Evolutionary conservation across 2,797 vertebrate genomes (phyloP), one percentile per base, ranked within the genome.

Genomic region (Toxotes lorentzi): DNA sequence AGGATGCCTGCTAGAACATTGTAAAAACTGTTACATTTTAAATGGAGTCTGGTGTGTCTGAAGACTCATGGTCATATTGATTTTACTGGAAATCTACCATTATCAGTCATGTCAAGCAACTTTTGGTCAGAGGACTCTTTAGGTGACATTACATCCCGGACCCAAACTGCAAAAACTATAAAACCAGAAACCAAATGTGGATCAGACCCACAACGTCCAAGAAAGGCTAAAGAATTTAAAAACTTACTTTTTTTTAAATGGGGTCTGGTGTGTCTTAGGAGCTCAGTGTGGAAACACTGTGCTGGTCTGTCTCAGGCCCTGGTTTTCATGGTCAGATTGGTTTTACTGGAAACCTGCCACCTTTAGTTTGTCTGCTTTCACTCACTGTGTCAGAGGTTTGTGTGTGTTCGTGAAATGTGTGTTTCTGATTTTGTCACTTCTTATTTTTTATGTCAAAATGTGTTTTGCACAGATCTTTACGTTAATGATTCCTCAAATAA

Each of bases 401-500:
- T 70, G 34, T 74, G 19, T 58, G 14, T 87, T 45, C 1, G 32
- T 30, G 41, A 75, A 61, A 12, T 65, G n/a, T 76, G 3, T 38
- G 17, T 53, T 34, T 74, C 35, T 70, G 2, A 35, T 54, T 50
- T 54, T 54, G 16, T 69, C 12, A 0, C 27, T 62, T 62, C 21
- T 67, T 76, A 23, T 79, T 85, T 30, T 83, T 69, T 30, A 56
- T 76, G 50, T 84, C 5, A 24, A 83, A 76, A 70, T 30, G 16
- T 79, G 21, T 66, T 79, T 70, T 83, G 61, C 58, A 84, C 65
- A 83, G 34, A 60, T 24, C 61, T 83, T 76, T 23, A 57, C 85
- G 86, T 88, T 90, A 90, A 87, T 86, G 32, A 72, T 79, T 87
- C 4, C 1, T 35, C 27, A 24, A 91, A 90, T 92, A 91, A 92